Evolutionary conservation across 2,888 invertebrate genomes (phyloP).

Genomic region (Drosophila sordidula): DNA sequence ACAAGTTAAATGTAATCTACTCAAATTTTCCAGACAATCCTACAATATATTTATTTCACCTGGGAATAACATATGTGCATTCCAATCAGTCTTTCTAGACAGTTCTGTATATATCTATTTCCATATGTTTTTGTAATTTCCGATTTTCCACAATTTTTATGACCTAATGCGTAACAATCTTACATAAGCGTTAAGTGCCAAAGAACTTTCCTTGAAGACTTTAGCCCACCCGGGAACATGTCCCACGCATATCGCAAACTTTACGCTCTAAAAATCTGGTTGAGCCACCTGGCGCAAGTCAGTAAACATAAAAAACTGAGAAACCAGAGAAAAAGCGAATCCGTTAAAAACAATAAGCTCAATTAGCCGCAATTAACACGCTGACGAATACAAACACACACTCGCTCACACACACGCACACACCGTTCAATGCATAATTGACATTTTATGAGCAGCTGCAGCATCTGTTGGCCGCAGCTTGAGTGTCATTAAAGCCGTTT

Average conservation of each 20-base stretch:
- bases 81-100: no score
- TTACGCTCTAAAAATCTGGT: slow-evolving; percentile 13
- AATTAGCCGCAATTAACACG: slow-evolving; percentile 72
- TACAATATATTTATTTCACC: no score
- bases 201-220: slow-evolving; percentile 4
- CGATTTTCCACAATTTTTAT: no score
- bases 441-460: slow-evolving; percentile 70
- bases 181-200: neutral
- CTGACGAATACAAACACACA: slow-evolving; percentile 18
- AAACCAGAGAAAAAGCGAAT: slow-evolving; percentile 7
- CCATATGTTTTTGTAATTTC: no score
- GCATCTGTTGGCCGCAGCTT: slow-evolving; percentile 55
- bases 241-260: slow-evolving; percentile 73
- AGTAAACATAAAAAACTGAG: slow-evolving; percentile 1
- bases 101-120: no score
- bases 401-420: slow-evolving; percentile 10
- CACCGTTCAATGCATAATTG: slow-evolving; percentile 58
- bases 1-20: no score
- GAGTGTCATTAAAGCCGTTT: slow-evolving; percentile 61
- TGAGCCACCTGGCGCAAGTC: slow-evolving; percentile 53
- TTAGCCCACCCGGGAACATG: slow-evolving; percentile 47
- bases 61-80: no score
- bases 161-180: neutral
- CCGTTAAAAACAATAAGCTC: slow-evolving; percentile 75
- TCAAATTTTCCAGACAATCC: no score